phyloP scores from a whole-genome alignment of 1,140 invertebrate genomes.

The Gonatopus flavifemur region DNA sequence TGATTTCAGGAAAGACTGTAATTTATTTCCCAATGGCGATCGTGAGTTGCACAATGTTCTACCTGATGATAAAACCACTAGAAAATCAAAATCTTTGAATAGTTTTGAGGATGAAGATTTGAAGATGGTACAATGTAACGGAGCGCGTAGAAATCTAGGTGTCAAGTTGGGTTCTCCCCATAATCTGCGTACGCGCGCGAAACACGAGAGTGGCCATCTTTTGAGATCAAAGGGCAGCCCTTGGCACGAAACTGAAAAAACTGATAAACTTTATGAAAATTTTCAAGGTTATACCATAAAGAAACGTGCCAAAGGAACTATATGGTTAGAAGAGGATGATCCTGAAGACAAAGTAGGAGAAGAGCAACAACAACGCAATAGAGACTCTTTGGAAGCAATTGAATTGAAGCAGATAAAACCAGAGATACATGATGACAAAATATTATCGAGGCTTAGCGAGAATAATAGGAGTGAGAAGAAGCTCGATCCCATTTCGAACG shows the following conservation, averaged over 20 bases:
- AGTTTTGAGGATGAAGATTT: slow-evolving; percentile 41
- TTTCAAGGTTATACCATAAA: slow-evolving; percentile 53
- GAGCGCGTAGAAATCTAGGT: slow-evolving; percentile 48
- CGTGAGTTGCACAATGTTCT: slow-evolving; percentile 40
- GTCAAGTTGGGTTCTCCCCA: slow-evolving; percentile 48
- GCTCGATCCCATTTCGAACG: no score
- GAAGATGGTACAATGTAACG: slow-evolving; percentile 56
- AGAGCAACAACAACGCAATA: no score
- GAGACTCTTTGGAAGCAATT: not conserved
- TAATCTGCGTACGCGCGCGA: slow-evolving; percentile 51
- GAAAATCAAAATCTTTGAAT: slow-evolving; percentile 39
- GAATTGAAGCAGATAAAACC: slow-evolving; percentile 22
- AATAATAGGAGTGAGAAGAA: no score
- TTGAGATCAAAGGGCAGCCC: slow-evolving; percentile 53
- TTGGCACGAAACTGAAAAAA: slow-evolving; percentile 43
- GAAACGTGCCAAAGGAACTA: slow-evolving; percentile 52
- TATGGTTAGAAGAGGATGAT: slow-evolving; percentile 53
- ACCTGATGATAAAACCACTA: slow-evolving; percentile 37
- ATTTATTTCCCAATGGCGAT: slow-evolving; percentile 44
- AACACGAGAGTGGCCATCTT: slow-evolving; percentile 54
- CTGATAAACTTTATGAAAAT: slow-evolving; percentile 50
- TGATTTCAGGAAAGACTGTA: slow-evolving; percentile 47
- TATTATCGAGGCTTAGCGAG: not conserved
- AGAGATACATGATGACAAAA: slow-evolving; percentile 8
- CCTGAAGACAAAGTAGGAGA: slow-evolving; percentile 33